Evolutionary conservation across 2,888 invertebrate genomes (phyloP).

Genomic region (Rotaria socialis): DNA sequence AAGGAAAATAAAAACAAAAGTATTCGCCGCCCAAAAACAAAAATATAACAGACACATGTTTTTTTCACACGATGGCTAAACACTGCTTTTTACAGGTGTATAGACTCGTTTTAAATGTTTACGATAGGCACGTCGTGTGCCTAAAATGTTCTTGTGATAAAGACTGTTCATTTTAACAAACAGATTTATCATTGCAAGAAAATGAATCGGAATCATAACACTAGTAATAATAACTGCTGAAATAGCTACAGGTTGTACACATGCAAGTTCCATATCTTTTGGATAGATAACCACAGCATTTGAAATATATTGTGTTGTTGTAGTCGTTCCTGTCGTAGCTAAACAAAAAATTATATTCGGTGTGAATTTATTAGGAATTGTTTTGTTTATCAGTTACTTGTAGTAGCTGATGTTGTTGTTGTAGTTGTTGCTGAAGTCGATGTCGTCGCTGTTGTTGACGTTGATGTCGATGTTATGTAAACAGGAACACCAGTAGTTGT

Average conservation of each 20-base stretch:
- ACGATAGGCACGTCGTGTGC: background rate
- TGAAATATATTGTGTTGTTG: background rate
- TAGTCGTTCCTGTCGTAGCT: background rate
- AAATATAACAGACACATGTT: too few relatives aligned
- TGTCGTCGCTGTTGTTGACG: background rate
- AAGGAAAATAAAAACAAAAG: too few relatives aligned
- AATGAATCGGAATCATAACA: background rate
- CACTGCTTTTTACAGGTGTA: too few relatives aligned
- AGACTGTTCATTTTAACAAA: background rate
- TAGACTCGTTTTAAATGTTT: background rate
- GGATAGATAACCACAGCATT: background rate
- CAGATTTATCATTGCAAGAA: background rate
- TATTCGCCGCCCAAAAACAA: too few relatives aligned
- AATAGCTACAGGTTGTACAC: background rate
- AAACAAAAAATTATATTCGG: background rate
- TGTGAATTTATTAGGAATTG: background rate
- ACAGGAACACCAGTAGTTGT: constrained; percentile 5
- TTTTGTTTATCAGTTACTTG: background rate
- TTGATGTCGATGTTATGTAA: background rate
- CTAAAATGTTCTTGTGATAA: background rate
- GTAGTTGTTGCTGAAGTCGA: background rate
- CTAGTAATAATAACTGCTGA: background rate
- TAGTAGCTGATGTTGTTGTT: background rate
- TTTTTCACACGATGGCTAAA: too few relatives aligned
- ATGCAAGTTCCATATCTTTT: background rate